phyloP scores from a whole-genome alignment of 2,888 invertebrate genomes.

The Cheilosia soror region DNA sequence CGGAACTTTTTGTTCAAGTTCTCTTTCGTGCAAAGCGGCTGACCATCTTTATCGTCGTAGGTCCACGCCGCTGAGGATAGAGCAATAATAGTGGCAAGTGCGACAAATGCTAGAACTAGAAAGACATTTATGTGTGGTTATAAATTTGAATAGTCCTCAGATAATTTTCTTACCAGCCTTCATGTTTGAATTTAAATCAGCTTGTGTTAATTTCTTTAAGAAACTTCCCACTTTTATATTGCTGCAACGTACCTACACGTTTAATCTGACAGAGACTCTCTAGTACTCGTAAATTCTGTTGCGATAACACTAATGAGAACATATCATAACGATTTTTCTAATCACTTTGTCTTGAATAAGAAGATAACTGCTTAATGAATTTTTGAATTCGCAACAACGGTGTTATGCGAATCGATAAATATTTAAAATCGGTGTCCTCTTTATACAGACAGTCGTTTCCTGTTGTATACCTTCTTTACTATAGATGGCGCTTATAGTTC shows the following conservation, averaged over 20 bases:
- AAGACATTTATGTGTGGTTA: not conserved
- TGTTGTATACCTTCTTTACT: too few relatives aligned
- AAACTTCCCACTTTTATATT: conserved; percentile 26
- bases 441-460: too few relatives aligned
- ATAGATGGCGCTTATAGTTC: too few relatives aligned
- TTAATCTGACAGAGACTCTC: too few relatives aligned
- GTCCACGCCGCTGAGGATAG: conserved; percentile 45
- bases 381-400: too few relatives aligned
- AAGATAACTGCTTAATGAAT: too few relatives aligned
- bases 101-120: conserved; percentile 35
- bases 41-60: conserved; percentile 74
- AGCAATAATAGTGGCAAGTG: conserved; percentile 69
- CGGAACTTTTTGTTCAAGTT: conserved; percentile 78
- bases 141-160: not conserved
- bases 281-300: not conserved
- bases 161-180: conserved; percentile 40
- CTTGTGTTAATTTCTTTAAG: conserved; percentile 23
- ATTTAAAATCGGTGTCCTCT: too few relatives aligned
- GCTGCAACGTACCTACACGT: not conserved
- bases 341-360: too few relatives aligned
- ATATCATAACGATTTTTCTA: too few relatives aligned
- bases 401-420: too few relatives aligned
- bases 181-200: conserved; percentile 27
- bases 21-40: conserved; percentile 78
- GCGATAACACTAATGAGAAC: not conserved